These are phyloP conservation scores for Passer domesticus DNA, from an alignment of 2,113 vertebrate species.

Conservation along the genomic window DNA sequence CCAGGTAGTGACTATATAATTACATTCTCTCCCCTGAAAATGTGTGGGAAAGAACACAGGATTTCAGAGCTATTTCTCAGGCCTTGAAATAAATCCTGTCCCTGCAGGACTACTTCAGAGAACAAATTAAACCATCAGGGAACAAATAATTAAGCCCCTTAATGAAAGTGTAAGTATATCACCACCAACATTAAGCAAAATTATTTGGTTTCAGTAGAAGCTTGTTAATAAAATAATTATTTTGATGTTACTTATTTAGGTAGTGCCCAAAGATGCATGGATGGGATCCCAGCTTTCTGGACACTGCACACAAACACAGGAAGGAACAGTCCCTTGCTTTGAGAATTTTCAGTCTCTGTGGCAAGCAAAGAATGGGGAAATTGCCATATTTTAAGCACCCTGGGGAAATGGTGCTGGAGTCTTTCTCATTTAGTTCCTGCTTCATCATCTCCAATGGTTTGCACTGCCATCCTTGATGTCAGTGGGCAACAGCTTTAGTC, in stretches of 20 bases:
- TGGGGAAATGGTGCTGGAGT: neutral
- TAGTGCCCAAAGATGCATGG: neutral
- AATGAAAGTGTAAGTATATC: neutral
- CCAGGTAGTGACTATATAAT: neutral
- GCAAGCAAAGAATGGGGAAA: neutral
- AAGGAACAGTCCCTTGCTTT: neutral
- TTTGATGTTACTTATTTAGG: neutral
- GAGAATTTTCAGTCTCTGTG: neutral
- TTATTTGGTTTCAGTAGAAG: neutral
- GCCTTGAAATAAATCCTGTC: neutral
- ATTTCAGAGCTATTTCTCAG: neutral
- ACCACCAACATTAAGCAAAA: neutral
- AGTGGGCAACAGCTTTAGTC: neutral
- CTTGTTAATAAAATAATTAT: neutral
- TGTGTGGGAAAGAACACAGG: neutral
- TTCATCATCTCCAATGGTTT: neutral
- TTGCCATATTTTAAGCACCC: neutral
- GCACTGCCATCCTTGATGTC: neutral
- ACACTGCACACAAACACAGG: neutral
- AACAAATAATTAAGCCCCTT: slow-evolving; percentile 17
- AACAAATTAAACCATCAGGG: neutral
- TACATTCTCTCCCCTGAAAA: neutral
- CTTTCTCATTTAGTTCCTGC: neutral
- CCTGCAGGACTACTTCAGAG: neutral
- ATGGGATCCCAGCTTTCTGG: neutral